Evolutionary conservation across 2,888 invertebrate genomes (phyloP), one percentile per base, ranked within the genome.

Genomic region (Agriotes lineatus): DNA sequence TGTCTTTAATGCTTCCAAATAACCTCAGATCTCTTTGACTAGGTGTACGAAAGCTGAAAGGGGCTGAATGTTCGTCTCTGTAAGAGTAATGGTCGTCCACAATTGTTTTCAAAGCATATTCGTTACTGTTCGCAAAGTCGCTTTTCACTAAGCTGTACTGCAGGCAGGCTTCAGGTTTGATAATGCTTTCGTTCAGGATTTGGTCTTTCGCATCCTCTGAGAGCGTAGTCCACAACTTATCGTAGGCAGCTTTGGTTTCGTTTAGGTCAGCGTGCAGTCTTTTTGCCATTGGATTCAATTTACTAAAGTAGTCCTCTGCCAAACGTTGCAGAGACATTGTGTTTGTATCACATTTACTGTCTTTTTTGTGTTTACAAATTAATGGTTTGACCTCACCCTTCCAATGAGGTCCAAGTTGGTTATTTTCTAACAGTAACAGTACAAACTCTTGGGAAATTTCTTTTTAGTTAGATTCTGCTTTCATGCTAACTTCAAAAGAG

Each of bases 1-100:
- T n/a, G n/a, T 66, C 66, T 12, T 58, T 58, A 35, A 19, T 16
- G 19, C 16, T 35, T 25, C 52, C 70, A 20, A 52, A 63, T 18
- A 67, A 25, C 44, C 63, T 62, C 12, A 95, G 85, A 84, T 94
- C 91, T 66, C 93, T 87, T 82, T 95, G 95, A 65, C 94, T 94
- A 77, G 88, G 90, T 0, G 95, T 94, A 83, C 93, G 93, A 85
- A 93, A 95, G 10, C 93, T 90, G 81, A 96, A 96, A 0, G 96
- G 96, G 12, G 90, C 92, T 0, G 95, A 95, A 80, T 96, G 94
- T 79, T 95, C 95, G 81, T 96, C 96, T 67, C 90, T 84, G 76
- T 88, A 91, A 0, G 88, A 86, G 0, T 84, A 78, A 48, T 87
- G 84, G 50, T 91, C 91, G 72, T 91, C 91, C 25, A 89, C 88